These are phyloP conservation scores for Hypsopygia costalis DNA, from an alignment of 2,888 invertebrate genomes.

Conservation along the genomic window DNA sequence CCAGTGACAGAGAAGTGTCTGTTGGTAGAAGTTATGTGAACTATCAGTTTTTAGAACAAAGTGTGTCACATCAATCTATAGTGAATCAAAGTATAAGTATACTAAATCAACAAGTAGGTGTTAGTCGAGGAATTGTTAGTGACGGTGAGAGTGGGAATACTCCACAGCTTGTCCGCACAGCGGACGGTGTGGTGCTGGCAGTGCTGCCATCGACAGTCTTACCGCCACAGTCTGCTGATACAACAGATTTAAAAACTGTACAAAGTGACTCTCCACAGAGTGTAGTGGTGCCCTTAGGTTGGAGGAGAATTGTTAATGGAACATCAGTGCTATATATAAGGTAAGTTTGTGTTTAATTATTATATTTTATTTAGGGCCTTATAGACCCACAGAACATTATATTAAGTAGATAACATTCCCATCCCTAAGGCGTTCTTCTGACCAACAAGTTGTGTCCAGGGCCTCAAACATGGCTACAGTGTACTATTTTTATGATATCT, in stretches of 20 bases:
- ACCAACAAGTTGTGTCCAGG: too few species aligned
- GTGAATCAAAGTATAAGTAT: conserved; percentile 77
- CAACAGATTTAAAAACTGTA: conserved; percentile 49
- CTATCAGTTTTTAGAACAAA: conserved; percentile 77
- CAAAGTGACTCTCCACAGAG: conserved; percentile 64
- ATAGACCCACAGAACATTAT: too few species aligned
- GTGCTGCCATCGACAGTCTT: conserved; percentile 56
- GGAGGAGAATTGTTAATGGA: conserved; percentile 69
- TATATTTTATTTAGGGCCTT: too few species aligned
- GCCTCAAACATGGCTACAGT: too few species aligned
- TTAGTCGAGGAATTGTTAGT: conserved; percentile 55
- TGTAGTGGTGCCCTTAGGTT: conserved; percentile 71
- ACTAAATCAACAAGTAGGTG: conserved; percentile 74
- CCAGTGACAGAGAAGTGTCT: conserved; percentile 58
- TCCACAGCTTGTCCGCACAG: conserved; percentile 66
- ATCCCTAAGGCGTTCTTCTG: too few species aligned
- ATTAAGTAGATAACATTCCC: too few species aligned
- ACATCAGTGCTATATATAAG: conserved; percentile 67
- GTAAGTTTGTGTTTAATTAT: too few species aligned
- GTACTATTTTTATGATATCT: too few species aligned
- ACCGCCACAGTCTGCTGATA: conserved; percentile 42
- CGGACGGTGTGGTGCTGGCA: conserved; percentile 70
- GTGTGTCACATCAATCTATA: conserved; percentile 74
- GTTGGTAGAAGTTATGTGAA: conserved; percentile 68
- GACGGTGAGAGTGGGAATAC: conserved; percentile 52